Evolutionary conservation across 2,797 vertebrate genomes (phyloP).

Genomic region (Sebastolobus alascanus): DNA sequence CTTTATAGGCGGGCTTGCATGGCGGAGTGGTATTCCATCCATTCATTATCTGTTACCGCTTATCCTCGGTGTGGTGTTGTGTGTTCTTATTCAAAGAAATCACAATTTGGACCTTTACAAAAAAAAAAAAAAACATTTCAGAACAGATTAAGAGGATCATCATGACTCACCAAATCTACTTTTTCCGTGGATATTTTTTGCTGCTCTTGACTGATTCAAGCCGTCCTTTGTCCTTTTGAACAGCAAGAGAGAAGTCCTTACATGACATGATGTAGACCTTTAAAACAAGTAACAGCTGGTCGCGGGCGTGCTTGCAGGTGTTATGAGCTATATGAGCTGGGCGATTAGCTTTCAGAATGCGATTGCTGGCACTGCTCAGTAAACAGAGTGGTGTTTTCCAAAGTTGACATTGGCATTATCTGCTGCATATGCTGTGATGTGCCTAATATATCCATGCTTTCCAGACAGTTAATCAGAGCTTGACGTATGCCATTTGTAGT

Average conservation of each 20-base stretch:
- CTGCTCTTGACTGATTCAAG: slow-evolving; percentile 20
- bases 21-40: neutral
- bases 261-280: slow-evolving; percentile 10
- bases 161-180: slow-evolving; percentile 1
- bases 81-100: neutral
- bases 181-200: slow-evolving; percentile 27
- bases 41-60: neutral
- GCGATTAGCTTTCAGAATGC: neutral
- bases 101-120: neutral
- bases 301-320: neutral
- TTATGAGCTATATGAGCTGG: neutral
- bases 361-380: neutral
- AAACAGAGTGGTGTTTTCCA: slow-evolving; percentile 1
- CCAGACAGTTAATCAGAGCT: neutral
- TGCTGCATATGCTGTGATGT: neutral
- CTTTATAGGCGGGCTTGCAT: neutral
- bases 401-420: neutral
- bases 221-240: slow-evolving; percentile 20
- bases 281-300: slow-evolving; percentile 1
- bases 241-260: slow-evolving; percentile 25
- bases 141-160: neutral
- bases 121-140: neutral
- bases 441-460: neutral
- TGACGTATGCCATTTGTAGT: neutral
- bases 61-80: neutral